Base-by-base conservation (phyloP, 2,113 vertebrate species). In the Amia ocellicauda region DNA sequence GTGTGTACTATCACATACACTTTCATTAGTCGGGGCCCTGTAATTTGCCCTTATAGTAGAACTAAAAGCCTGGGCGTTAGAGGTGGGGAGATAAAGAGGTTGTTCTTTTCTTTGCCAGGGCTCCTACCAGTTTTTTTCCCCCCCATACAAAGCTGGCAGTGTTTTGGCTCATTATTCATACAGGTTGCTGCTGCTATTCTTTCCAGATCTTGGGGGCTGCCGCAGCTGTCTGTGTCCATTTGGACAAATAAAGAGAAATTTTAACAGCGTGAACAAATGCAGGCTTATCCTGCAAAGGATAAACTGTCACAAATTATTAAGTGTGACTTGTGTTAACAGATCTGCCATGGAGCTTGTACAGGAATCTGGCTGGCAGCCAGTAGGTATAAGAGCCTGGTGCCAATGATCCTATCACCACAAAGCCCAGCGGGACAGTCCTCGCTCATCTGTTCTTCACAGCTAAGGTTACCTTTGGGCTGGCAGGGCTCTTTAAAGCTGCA, bases 161-260 rank as follows among this genome's bases (percentile, higher is more conserved):
- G 58, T 67, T 53, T 60, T 24, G 24, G 24, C 20, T 53, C 20
- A 20, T 19, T 67, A 22, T 49, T 60, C 49, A 52, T 51, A 53
- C 45, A 60, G 57, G 47, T 60, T 66, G 28, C 26, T 10, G 23
- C 27, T 42, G 27, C 28, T 54, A 42, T 26, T 26, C 50, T 60
- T 63, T 22, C 40, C 60, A 14, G 28, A 20, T 23, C 29, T 53
- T 11, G 24, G 23, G 27, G 20, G 14, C 4, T 4, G 36, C 20
- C 14, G 64, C 64, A 60, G 64, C 64, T 60, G 64, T 54, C 58
- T 2, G 22, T 43, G 49, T 67, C 64, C 57, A 41, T 67, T 67
- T 67, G 23, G 17, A 50, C 19, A 28, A 49, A 52, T 28, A 20
- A 51, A 47, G 24, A 47, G 27, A 62, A 31, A 58, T 58, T 60